phyloP scores from a whole-genome alignment of 2,797 vertebrate genomes.

The Neosilurus mollespiculum region DNA sequence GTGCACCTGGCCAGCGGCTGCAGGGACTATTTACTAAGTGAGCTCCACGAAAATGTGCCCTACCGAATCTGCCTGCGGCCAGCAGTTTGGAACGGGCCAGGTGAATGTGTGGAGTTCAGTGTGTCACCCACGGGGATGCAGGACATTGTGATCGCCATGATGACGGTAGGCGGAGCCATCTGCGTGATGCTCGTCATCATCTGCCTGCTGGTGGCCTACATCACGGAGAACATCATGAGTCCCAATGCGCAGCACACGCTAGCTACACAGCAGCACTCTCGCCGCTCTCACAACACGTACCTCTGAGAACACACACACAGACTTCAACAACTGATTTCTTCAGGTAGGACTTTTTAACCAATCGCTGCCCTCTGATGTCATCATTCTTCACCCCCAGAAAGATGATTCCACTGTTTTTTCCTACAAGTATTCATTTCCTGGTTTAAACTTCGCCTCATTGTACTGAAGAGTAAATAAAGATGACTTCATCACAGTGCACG shows the following conservation, averaged over 20 bases:
- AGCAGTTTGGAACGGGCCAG: slow-evolving; percentile 41
- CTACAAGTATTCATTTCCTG: neutral
- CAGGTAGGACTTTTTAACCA: neutral
- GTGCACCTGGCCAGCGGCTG: slow-evolving; percentile 86
- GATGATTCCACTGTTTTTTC: neutral
- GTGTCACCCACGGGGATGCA: slow-evolving; percentile 87
- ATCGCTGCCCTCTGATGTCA: slow-evolving; percentile 1
- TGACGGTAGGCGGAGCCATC: slow-evolving; percentile 94
- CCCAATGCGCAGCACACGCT: slow-evolving; percentile 72
- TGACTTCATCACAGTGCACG: neutral
- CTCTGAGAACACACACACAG: slow-evolving; percentile 30
- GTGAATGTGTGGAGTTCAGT: slow-evolving; percentile 88
- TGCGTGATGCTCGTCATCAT: slow-evolving; percentile 99
- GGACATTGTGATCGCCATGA: slow-evolving; percentile 97
- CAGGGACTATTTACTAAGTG: slow-evolving; percentile 85
- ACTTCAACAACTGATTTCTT: neutral
- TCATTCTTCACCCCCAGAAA: neutral
- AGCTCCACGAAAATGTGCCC: slow-evolving; percentile 88
- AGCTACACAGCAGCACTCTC: slow-evolving; percentile 65
- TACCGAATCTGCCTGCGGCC: slow-evolving; percentile 89
- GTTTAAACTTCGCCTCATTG: neutral
- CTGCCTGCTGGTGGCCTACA: slow-evolving; percentile 95
- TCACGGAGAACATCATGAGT: slow-evolving; percentile 96
- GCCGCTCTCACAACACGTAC: slow-evolving; percentile 58
- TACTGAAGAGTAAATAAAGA: neutral